A percentile compares a stretch with the other conserved stretches of the same genome.
phyloP scores from a whole-genome alignment of 2,888 invertebrate species.

The Drosophila ustulata region DNA sequence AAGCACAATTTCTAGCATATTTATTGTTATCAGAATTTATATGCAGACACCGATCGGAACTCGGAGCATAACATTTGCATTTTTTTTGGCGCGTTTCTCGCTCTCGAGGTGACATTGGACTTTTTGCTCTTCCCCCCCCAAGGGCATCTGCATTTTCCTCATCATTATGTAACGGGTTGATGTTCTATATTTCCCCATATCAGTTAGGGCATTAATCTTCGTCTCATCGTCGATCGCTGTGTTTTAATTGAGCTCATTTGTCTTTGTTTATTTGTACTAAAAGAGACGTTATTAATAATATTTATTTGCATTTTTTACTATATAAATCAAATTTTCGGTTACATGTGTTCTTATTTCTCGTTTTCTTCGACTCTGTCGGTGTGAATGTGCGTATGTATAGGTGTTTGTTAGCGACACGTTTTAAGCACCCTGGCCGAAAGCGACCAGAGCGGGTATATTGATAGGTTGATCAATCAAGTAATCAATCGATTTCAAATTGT shows the following conservation, averaged over 20 bases:
- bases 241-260: slow-evolving; percentile 35
- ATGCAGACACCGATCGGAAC: slow-evolving; percentile 32
- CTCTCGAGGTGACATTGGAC: slow-evolving; percentile 22
- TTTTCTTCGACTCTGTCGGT: slow-evolving; percentile 7
- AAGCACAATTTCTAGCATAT: slow-evolving; percentile 6
- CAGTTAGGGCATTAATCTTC: slow-evolving; percentile 10
- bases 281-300: slow-evolving; percentile 52
- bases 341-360: slow-evolving; percentile 78
- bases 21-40: slow-evolving; percentile 19
- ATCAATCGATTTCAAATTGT: neutral
- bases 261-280: slow-evolving; percentile 26
- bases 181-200: too few relatives aligned
- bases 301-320: slow-evolving; percentile 63
- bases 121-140: neutral
- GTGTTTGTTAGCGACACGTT: slow-evolving; percentile 62
- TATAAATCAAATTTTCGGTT: slow-evolving; percentile 73
- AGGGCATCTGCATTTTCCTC: neutral
- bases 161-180: neutral
- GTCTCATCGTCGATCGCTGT: too few relatives aligned
- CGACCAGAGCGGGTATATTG: slow-evolving; percentile 11
- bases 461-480: neutral
- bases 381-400: slow-evolving; percentile 16
- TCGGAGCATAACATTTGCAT: slow-evolving; percentile 32
- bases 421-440: slow-evolving; percentile 31
- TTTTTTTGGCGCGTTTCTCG: slow-evolving; percentile 35